Base-by-base conservation (phyloP, 2,888 invertebrate species). In the Archaeoteleia sp. region DNA sequence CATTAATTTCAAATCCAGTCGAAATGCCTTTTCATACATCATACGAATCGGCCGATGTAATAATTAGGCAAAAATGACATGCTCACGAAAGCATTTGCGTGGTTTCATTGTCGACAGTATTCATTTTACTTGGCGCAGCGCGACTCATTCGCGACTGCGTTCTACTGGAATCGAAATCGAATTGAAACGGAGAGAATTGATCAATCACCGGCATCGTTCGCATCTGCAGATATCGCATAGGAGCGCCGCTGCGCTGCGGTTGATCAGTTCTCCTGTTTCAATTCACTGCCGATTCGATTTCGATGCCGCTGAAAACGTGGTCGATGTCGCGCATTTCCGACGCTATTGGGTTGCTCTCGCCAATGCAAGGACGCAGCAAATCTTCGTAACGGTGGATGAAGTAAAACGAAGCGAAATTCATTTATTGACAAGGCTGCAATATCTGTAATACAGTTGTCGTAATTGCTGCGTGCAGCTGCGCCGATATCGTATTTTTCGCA, bases 211-310 rank as follows among this genome's bases (percentile, higher is more conserved):
- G 45, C 67, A 57, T 68, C 55, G 58, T 53, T 53, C 51, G 35
- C 53, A 37, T 54, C 54, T 51, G 55, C 54, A 43, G 67, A 67
- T 61, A 67, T 61, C 61, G 51, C 42, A 32, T 51, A 54, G 53
- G 35, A 55, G 43, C 42, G 34, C 49, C 42, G 39, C 32, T 61
- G 46, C 54, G 32, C 61, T 67, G 67, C 62, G 67, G 67, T 67
- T 67, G 61, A 67, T 62, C 67, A 57, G 53, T 67, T 67, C 62
- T 62, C 55, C 61, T 67, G 67, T 67, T 62, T 62, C 67, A 67
- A 67, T 67, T 67, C 67, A 54, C 53, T 35, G 58, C 57, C 67
- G 67, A 62, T 58, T 67, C 67, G 57, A 62, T 62, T 67, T 67
- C 58, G 67, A 57, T 55, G 48, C 66, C 51, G 46, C 39, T 66